phyloP scores from a whole-genome alignment of 2,113 vertebrate genomes.

The Tonatia bakeri region DNA sequence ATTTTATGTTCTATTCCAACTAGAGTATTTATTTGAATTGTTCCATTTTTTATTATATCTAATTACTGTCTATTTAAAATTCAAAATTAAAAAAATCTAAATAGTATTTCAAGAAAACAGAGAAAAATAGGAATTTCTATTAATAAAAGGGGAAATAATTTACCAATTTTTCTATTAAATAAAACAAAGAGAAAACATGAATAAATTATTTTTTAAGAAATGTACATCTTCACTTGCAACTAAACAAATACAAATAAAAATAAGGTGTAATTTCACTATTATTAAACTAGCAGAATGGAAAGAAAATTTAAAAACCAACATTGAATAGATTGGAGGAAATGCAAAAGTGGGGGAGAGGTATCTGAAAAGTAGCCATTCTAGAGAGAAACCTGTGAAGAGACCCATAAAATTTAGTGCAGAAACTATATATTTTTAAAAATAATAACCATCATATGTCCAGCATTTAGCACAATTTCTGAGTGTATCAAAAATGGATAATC shows the following conservation, averaged over 20 bases:
- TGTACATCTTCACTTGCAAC: neutral
- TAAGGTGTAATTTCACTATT: neutral
- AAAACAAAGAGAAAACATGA: neutral
- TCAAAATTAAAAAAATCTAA: neutral
- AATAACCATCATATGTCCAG: neutral
- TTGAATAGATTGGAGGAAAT: no score
- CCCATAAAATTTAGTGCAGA: neutral
- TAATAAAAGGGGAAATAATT: neutral
- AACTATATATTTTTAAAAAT: neutral
- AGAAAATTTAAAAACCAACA: neutral
- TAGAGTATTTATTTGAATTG: constrained; percentile 5
- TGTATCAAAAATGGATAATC: no score
- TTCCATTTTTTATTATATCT: neutral
- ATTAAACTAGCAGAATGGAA: neutral
- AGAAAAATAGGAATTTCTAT: neutral
- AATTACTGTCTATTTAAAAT: constrained; percentile 20
- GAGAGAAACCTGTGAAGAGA: neutral
- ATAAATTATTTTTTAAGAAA: constrained; percentile 10
- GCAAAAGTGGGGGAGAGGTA: neutral
- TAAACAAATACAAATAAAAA: constrained; percentile 5
- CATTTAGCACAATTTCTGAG: neutral
- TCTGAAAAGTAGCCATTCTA: neutral
- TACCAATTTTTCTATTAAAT: neutral
- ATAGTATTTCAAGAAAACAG: neutral
- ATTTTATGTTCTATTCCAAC: neutral